A percentile compares a stretch with the other conserved stretches of the same genome.
Conservation (phyloP, 1,140 invertebrate species). For the Euura saliciscinereae region DNA sequence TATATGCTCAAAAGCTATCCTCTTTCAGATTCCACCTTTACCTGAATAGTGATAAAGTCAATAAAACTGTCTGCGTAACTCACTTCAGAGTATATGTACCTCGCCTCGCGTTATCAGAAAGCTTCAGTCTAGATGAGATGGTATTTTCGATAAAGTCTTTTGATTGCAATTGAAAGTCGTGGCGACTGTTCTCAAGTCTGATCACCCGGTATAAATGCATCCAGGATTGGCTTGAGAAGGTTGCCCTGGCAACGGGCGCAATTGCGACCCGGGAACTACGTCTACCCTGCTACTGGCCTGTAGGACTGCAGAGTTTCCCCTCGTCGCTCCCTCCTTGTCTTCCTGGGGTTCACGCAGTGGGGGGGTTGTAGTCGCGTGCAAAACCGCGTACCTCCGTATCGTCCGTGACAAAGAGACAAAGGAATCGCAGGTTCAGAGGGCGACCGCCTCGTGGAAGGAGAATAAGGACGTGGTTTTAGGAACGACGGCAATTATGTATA, state of each 20-base stretch:
- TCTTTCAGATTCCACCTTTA: too few relatives aligned
- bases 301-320: background rate
- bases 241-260: slow-evolving; percentile 3
- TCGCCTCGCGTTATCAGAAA: too few relatives aligned
- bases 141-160: too few relatives aligned
- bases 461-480: background rate
- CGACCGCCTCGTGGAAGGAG: too few relatives aligned
- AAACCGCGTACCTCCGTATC: background rate
- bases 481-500: background rate
- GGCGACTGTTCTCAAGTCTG: background rate
- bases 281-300: background rate
- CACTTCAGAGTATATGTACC: too few relatives aligned
- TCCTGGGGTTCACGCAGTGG: background rate
- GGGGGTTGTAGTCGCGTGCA: background rate
- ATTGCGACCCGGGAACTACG: slow-evolving; percentile 1
- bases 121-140: too few relatives aligned
- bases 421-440: background rate
- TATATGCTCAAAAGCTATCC: too few relatives aligned
- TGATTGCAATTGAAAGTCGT: too few relatives aligned
- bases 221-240: slow-evolving; percentile 1
- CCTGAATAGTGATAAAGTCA: too few relatives aligned
- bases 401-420: background rate
- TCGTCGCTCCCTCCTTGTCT: background rate
- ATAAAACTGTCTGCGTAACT: too few relatives aligned
- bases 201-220: slow-evolving; percentile 2